These are phyloP conservation scores for Porites rus DNA, from an alignment of 92 coral and sea anemone genomes.

Conservation along the genomic window DNA sequence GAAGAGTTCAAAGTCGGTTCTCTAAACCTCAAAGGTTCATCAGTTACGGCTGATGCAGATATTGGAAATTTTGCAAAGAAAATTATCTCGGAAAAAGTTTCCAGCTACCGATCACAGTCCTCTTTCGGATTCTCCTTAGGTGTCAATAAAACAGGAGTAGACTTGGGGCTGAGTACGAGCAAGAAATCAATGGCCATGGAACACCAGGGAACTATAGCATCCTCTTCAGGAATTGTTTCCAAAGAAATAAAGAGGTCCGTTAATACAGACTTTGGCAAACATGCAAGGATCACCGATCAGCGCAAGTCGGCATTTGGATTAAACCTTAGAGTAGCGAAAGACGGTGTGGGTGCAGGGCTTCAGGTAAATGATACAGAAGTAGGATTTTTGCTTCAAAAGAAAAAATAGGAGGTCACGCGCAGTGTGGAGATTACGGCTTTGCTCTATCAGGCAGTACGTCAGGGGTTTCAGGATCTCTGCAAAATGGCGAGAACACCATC, in stretches of 20 bases:
- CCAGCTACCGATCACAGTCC: conserved; percentile 61
- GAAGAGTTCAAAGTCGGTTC: conserved; percentile 52
- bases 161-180: conserved; percentile 43
- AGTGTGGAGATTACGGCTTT: conserved; percentile 63
- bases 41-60: conserved; percentile 62
- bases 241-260: conserved; percentile 56
- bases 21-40: conserved; percentile 58
- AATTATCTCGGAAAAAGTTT: conserved; percentile 58
- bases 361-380: conserved; percentile 53
- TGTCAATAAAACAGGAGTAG: conserved; percentile 50
- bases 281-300: conserved; percentile 40
- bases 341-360: conserved; percentile 54
- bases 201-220: conserved; percentile 70
- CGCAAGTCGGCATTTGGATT: conserved; percentile 56
- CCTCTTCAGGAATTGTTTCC: conserved; percentile 62
- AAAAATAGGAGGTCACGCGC: conserved; percentile 46
- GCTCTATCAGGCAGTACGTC: conserved; percentile 58
- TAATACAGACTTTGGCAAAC: conserved; percentile 63
- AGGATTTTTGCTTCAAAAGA: conserved; percentile 56
- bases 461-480: conserved; percentile 60
- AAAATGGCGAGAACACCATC: conserved; percentile 56
- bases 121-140: conserved; percentile 55
- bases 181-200: conserved; percentile 60
- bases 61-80: conserved; percentile 62
- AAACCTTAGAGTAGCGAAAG: conserved; percentile 45